These are phyloP conservation scores for Thereva nobilitata DNA, from an alignment of 2,888 invertebrate genomes.

Conservation along the genomic window DNA sequence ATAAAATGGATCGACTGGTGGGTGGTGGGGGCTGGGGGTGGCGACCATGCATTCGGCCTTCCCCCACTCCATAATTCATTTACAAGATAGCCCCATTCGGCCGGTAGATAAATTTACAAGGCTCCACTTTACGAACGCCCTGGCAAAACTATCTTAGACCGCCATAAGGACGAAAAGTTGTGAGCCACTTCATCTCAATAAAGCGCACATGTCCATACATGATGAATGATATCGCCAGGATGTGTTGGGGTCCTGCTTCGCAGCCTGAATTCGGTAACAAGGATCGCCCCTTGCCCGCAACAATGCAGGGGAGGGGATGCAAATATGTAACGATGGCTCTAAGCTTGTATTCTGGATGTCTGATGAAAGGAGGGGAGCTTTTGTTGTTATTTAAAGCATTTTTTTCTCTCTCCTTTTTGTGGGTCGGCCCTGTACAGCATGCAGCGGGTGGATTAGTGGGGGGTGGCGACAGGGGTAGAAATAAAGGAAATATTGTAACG, in stretches of 20 bases:
- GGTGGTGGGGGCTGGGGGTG: not conserved
- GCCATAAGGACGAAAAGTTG: conserved; percentile 10
- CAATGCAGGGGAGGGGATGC: conserved; percentile 5
- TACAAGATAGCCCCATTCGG: no score
- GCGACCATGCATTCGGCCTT: not conserved
- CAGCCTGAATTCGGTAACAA: conserved; percentile 9
- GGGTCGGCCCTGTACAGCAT: no score
- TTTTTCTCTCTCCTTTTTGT: not conserved
- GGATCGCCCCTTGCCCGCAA: not conserved
- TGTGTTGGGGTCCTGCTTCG: not conserved
- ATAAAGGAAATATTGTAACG: not conserved
- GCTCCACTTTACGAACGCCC: conserved; percentile 14
- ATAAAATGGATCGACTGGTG: conserved; percentile 21
- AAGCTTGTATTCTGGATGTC: no score
- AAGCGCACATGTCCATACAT: conserved; percentile 34
- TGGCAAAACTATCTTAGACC: conserved; percentile 14
- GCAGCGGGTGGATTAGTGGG: no score
- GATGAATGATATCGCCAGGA: conserved; percentile 19
- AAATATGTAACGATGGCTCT: not conserved
- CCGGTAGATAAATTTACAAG: not conserved
- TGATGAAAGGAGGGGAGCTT: not conserved
- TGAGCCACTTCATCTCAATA: conserved; percentile 33
- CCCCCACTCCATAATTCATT: not conserved
- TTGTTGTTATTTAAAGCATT: conserved; percentile 6
- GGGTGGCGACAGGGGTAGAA: not conserved